Conservation (phyloP, 2,888 invertebrate genomes). For the Allacma fusca region DNA sequence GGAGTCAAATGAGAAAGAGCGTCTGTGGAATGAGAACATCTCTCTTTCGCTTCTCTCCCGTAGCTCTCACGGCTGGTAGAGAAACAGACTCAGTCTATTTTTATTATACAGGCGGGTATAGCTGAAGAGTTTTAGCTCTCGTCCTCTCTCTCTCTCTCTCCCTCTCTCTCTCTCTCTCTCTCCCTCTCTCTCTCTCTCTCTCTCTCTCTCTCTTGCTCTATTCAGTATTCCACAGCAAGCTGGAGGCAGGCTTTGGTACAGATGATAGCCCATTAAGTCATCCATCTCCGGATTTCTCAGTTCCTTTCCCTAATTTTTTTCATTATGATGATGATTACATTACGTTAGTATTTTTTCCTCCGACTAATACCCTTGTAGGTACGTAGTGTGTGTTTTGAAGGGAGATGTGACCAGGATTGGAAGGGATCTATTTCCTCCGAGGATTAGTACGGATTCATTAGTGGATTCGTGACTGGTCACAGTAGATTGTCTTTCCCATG, state of each 20-base stretch:
- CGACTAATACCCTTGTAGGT: too few relatives aligned
- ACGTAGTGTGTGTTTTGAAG: neutral
- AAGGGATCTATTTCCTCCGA: neutral
- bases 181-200: conserved; percentile 26
- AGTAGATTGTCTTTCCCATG: neutral
- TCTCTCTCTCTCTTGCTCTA: conserved; percentile 12
- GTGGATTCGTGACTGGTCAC: conserved; percentile 5
- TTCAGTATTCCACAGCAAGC: conserved; percentile 2
- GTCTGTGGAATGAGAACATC: conserved; percentile 20
- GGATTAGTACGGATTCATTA: conserved; percentile 14
- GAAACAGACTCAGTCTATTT: conserved; percentile 8
- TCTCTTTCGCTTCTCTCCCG: conserved; percentile 4
- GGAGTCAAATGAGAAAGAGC: conserved; percentile 32
- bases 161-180: conserved; percentile 20
- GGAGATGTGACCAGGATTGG: neutral
- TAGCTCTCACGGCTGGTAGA: neutral
- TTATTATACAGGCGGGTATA: neutral
- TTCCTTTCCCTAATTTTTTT: neutral
- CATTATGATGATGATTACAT: conserved; percentile 1
- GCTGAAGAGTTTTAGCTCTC: neutral
- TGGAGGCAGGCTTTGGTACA: neutral
- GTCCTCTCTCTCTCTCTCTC: conserved; percentile 19
- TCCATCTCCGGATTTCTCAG: neutral
- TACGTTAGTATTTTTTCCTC: neutral
- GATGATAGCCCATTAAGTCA: neutral